phyloP scores from a whole-genome alignment of 2,888 invertebrate species.

The Fabriciana adippe region DNA sequence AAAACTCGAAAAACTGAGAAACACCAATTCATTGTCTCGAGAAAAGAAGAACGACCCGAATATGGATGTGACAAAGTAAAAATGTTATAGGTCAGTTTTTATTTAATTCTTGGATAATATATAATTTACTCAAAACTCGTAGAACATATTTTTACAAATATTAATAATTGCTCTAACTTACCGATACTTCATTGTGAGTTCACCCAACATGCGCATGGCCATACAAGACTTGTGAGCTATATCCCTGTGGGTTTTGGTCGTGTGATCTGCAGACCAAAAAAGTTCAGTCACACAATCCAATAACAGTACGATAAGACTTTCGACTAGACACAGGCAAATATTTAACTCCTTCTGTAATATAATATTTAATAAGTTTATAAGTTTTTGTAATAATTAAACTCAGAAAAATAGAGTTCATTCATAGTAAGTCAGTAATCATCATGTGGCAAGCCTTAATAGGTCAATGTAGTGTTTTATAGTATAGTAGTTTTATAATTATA shows the following conservation, averaged over 20 bases:
- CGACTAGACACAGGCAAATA: conserved; percentile 68
- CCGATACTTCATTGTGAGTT: conserved; percentile 80
- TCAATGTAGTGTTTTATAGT: too few relatives aligned
- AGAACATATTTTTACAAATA: neutral
- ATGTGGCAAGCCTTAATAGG: too few relatives aligned
- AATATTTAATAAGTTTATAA: neutral
- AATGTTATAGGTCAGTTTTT: too few relatives aligned
- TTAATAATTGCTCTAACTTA: conserved; percentile 43
- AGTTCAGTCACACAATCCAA: conserved; percentile 76
- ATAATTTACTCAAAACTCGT: too few relatives aligned
- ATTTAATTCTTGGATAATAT: too few relatives aligned
- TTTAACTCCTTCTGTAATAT: conserved; percentile 77
- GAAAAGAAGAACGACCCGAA: too few relatives aligned
- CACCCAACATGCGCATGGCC: conserved; percentile 82
- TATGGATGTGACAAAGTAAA: too few relatives aligned
- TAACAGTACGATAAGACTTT: conserved; percentile 77
- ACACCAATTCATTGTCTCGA: too few relatives aligned
- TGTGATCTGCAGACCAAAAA: conserved; percentile 79
- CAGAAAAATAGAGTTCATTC: neutral
- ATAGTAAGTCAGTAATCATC: too few relatives aligned
- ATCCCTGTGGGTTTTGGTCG: conserved; percentile 68
- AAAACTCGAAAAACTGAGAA: too few relatives aligned
- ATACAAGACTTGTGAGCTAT: conserved; percentile 79
- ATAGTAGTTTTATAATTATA: neutral
- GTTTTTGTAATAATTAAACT: neutral